Percentiles rank a stretch among this genome's conserved stretches.
Evolutionary conservation across 2,888 invertebrate species (phyloP).

Genomic region (Sisyra nigra): DNA sequence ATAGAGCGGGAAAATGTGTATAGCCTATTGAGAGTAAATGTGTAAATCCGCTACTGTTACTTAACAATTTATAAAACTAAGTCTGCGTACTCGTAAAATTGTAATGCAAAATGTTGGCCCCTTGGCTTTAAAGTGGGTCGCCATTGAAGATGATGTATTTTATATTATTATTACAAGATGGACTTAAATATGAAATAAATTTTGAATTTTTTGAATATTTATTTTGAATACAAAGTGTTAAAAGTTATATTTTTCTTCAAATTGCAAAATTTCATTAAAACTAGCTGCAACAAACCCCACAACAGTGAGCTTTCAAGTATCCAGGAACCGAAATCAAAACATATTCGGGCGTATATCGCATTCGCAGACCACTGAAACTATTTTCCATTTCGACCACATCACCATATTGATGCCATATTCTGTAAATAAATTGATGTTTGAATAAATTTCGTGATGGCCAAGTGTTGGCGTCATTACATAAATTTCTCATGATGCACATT

Average conservation of each 20-base stretch:
- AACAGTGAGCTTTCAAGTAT: slow-evolving; percentile 16
- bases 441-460: not conserved
- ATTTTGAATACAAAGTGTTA: not conserved
- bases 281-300: slow-evolving; percentile 17
- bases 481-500: too few species aligned
- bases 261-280: not conserved
- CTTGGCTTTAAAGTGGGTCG: too few species aligned
- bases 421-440: slow-evolving; percentile 9
- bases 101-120: too few species aligned
- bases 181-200: too few species aligned
- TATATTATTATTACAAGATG: too few species aligned
- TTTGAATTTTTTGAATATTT: not conserved
- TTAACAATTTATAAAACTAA: too few species aligned
- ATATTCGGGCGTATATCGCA: slow-evolving; percentile 18
- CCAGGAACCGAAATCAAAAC: slow-evolving; percentile 16
- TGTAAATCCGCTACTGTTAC: too few species aligned
- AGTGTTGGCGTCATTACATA: not conserved
- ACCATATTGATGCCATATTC: slow-evolving; percentile 15
- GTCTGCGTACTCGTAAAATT: too few species aligned
- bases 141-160: too few species aligned
- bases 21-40: too few species aligned
- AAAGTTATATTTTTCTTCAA: not conserved
- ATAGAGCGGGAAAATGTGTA: too few species aligned
- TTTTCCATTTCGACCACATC: slow-evolving; percentile 17
- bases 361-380: slow-evolving; percentile 13